Percentiles rank a stretch among this genome's conserved stretches.
These are phyloP conservation scores for Pocillopora damicornis DNA, from an alignment of 64 coral and sea anemone genomes.

Conservation along the genomic window DNA sequence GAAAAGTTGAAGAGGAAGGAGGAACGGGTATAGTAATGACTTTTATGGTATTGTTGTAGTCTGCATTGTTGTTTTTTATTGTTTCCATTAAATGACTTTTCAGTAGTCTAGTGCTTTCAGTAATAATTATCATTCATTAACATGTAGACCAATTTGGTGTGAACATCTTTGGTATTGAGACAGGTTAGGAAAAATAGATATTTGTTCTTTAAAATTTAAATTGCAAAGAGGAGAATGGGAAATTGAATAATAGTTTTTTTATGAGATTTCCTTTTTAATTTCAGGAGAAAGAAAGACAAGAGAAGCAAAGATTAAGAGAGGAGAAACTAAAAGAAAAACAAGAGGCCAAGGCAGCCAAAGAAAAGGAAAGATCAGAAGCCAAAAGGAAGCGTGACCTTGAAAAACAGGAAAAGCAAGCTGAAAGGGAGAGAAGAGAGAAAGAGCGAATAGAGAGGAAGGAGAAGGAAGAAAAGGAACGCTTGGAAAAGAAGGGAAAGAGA, in stretches of 20 bases:
- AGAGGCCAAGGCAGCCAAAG: conserved; percentile 72
- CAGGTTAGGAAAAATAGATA: not conserved
- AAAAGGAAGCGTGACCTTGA: conserved; percentile 91
- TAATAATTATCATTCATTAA: no score
- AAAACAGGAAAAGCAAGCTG: conserved; percentile 70
- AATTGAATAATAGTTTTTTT: no score
- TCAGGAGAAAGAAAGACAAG: conserved; percentile 57
- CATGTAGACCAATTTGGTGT: not conserved
- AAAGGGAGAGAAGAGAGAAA: conserved; percentile 87
- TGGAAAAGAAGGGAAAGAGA: conserved; percentile 83
- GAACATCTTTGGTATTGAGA: not conserved
- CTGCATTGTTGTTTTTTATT: no score
- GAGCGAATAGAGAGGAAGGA: conserved; percentile 80
- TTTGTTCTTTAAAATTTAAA: not conserved
- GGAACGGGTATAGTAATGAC: conserved; percentile 11
- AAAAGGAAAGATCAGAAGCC: conserved; percentile 81
- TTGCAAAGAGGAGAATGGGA: not conserved
- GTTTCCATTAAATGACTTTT: no score
- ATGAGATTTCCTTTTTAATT: not conserved
- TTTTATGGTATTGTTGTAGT: not conserved
- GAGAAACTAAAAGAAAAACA: conserved; percentile 64
- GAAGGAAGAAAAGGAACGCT: conserved; percentile 70
- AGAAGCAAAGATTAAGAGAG: conserved; percentile 67
- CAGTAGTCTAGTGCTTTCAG: no score
- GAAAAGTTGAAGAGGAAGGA: conserved; percentile 44